Conservation (phyloP, 2,113 vertebrate species). For the Oxyura jamaicensis region DNA sequence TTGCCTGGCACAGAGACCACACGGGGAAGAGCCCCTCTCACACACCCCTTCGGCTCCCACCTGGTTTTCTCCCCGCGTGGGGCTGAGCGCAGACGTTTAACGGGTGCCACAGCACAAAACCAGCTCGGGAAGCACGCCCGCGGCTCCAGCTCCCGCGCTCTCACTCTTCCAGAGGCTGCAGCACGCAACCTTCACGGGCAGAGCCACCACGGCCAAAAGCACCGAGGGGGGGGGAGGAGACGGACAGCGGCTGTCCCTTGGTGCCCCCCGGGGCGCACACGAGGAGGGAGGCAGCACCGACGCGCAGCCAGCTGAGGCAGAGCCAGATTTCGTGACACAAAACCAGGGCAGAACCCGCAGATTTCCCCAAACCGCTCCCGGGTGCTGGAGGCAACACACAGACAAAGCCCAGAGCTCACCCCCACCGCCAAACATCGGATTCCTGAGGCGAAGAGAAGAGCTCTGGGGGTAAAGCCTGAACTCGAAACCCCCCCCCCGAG, state of each 20-base stretch:
- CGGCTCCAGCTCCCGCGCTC: background rate
- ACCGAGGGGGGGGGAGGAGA: background rate
- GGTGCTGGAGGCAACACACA: background rate
- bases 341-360: background rate
- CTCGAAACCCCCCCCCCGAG: background rate
- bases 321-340: too few relatives aligned
- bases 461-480: background rate
- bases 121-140: rapidly evolving
- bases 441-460: background rate
- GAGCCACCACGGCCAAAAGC: background rate
- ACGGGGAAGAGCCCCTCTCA: background rate
- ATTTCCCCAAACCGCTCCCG: background rate
- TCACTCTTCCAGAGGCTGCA: background rate
- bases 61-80: background rate
- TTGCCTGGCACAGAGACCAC: background rate
- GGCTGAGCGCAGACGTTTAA: rapidly evolving
- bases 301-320: background rate
- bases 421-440: background rate
- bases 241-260: background rate
- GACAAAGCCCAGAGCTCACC: background rate
- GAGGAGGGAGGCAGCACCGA: background rate
- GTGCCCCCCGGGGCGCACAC: background rate
- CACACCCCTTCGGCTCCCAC: rapidly evolving
- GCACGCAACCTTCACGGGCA: rapidly evolving
- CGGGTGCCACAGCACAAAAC: rapidly evolving